Conservation (phyloP, 2,888 invertebrate species). For the Rotaria magnacalcarata region DNA sequence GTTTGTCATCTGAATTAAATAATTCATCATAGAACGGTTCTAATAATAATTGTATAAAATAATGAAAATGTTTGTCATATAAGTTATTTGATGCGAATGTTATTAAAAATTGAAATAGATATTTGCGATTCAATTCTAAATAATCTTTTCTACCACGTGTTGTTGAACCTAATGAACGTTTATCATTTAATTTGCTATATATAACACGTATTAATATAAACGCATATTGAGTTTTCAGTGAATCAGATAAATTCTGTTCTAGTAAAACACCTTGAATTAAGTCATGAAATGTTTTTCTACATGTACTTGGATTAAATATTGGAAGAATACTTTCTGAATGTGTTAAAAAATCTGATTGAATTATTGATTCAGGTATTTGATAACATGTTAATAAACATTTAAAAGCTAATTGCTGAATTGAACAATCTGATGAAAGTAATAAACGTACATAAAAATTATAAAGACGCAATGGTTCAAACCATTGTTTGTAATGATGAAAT, state of each 20-base stretch:
- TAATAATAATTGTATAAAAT: slow-evolving; percentile 12
- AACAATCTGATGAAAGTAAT: not conserved
- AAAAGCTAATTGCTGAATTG: not conserved
- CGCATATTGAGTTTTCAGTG: not conserved
- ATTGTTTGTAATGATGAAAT: slow-evolving; percentile 12
- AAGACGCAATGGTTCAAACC: not conserved
- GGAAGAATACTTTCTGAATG: not conserved
- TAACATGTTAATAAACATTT: slow-evolving; percentile 2
- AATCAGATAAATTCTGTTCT: not conserved
- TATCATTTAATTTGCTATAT: not conserved
- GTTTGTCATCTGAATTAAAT: not conserved
- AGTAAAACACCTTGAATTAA: not conserved
- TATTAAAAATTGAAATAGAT: slow-evolving; percentile 23
- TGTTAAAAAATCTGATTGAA: not conserved
- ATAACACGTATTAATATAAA: not conserved
- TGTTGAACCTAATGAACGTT: slow-evolving; percentile 33
- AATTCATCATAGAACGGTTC: slow-evolving; percentile 14
- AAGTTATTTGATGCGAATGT: slow-evolving; percentile 1
- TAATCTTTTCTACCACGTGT: slow-evolving; percentile 23
- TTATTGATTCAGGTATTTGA: not conserved
- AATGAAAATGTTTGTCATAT: not conserved
- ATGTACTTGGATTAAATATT: not conserved
- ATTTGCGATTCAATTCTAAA: slow-evolving; percentile 13
- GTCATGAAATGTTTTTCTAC: not conserved
- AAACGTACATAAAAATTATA: slow-evolving; percentile 3